phyloP scores from a whole-genome alignment of 2,888 invertebrate species.

The Eupithecia exiguata region DNA sequence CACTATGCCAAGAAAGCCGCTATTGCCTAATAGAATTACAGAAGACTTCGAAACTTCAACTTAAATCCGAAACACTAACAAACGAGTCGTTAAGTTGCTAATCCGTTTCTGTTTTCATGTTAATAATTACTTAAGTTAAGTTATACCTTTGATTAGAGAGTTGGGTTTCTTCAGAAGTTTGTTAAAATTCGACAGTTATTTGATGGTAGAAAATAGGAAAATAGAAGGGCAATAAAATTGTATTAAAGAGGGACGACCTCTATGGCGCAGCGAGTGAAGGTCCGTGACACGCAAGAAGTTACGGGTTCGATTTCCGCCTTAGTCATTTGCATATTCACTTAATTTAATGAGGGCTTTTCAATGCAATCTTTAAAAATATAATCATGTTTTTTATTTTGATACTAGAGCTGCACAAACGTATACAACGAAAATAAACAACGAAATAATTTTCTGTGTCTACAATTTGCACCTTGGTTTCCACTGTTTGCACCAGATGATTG shows the following conservation, averaged over 20 bases:
- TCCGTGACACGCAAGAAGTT: no score
- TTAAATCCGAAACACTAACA: slow-evolving; percentile 28
- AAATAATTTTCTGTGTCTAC: no score
- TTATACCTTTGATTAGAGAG: slow-evolving; percentile 13
- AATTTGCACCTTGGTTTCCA: no score
- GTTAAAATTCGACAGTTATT: neutral
- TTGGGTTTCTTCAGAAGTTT: neutral
- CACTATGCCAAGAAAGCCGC: slow-evolving; percentile 3
- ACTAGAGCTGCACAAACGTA: no score
- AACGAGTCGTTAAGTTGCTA: slow-evolving; percentile 21
- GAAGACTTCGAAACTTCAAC: slow-evolving; percentile 19
- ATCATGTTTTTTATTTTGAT: no score
- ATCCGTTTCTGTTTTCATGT: slow-evolving; percentile 22
- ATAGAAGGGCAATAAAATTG: neutral
- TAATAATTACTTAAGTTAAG: slow-evolving; percentile 26
- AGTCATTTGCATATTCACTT: no score
- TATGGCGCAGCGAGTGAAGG: no score
- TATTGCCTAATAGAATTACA: slow-evolving; percentile 6
- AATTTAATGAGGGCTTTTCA: no score
- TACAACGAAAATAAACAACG: no score
- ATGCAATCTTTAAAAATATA: no score
- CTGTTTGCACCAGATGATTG: no score
- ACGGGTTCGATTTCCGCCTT: no score
- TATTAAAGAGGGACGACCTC: neutral
- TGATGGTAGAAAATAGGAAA: neutral